These are phyloP conservation scores for Hyperopisus bebe DNA, from an alignment of 2,113 vertebrate species.

Conservation along the genomic window DNA sequence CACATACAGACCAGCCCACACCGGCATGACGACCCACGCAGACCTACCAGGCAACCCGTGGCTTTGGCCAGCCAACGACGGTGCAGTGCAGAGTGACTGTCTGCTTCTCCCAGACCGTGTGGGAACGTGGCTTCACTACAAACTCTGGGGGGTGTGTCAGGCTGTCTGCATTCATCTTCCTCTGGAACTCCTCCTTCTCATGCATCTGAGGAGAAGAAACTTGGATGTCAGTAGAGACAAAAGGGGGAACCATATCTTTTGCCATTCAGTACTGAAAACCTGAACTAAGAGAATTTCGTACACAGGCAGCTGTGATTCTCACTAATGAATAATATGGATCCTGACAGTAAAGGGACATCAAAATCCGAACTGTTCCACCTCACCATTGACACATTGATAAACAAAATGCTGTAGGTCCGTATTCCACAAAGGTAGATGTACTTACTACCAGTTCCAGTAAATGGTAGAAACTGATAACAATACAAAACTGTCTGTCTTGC, in stretches of 20 bases:
- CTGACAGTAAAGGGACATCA: neutral
- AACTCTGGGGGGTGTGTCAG: slow-evolving; percentile 83
- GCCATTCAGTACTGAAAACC: neutral
- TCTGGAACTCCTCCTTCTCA: slow-evolving; percentile 79
- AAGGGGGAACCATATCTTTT: neutral
- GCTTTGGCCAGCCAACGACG: slow-evolving; percentile 87
- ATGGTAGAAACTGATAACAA: neutral
- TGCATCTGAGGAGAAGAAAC: slow-evolving; percentile 61
- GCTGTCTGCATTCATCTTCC: slow-evolving; percentile 82
- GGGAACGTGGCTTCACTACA: slow-evolving; percentile 79
- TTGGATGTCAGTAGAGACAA: neutral
- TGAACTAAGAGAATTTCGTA: neutral
- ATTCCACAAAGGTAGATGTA: neutral
- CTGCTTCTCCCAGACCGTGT: slow-evolving; percentile 89
- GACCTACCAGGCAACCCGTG: slow-evolving; percentile 72
- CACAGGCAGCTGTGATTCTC: neutral
- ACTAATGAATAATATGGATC: neutral
- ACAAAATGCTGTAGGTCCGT: neutral
- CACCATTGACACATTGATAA: neutral
- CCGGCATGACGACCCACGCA: neutral
- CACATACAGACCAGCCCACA: neutral
- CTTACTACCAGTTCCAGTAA: neutral
- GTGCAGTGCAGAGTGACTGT: slow-evolving; percentile 84
- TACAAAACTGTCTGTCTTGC: neutral
- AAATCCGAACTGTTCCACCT: neutral